A percentile compares a stretch with the other conserved stretches of the same genome.
Conservation (phyloP, 2,888 invertebrate genomes). For the Xanthia icteritia region DNA sequence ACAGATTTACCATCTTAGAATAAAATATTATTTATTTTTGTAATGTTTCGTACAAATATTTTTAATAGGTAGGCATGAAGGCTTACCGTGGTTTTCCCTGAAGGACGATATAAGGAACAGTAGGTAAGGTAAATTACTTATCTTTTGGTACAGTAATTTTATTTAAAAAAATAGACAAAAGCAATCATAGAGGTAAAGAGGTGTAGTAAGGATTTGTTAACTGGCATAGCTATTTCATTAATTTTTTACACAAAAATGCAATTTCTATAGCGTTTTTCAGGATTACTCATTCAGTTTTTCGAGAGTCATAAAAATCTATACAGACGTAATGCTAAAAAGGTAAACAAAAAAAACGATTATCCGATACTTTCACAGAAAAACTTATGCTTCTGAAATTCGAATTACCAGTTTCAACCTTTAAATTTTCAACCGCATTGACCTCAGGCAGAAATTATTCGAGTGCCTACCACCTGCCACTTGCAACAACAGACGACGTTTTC, state of each 20-base stretch:
- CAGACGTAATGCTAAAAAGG: neutral
- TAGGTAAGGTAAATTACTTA: conserved; percentile 3
- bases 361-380: too few relatives aligned
- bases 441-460: conserved; percentile 67
- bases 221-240: neutral
- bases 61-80: conserved; percentile 17
- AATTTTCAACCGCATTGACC: conserved; percentile 65
- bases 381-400: neutral
- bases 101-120: neutral
- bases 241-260: neutral
- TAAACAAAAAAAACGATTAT: neutral
- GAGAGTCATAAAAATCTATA: neutral
- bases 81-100: conserved; percentile 10
- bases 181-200: neutral
- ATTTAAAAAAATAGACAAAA: neutral
- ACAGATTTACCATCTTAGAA: conserved; percentile 74
- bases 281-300: neutral
- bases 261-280: neutral
- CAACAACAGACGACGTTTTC: conserved; percentile 65
- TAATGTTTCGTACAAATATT: conserved; percentile 35
- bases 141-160: neutral
- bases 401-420: neutral
- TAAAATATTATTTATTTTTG: conserved; percentile 65
- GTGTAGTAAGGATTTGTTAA: neutral
- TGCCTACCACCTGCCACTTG: conserved; percentile 76